A percentile compares a stretch with the other conserved stretches of the same genome.
Conservation (phyloP, 2,888 invertebrate genomes). For the Luperina testacea region DNA sequence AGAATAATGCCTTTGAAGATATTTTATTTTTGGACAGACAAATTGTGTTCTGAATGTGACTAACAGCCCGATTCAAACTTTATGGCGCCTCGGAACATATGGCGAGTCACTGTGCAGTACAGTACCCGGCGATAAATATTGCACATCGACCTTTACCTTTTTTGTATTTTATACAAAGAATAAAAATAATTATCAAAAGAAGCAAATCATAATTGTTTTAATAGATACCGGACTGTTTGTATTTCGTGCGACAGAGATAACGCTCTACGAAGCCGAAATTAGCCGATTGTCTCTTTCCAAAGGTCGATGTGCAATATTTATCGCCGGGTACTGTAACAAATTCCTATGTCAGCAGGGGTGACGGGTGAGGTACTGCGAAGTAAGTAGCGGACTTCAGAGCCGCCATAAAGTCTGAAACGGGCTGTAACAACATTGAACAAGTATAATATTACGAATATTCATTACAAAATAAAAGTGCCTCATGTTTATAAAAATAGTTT, state of each 20-base stretch:
- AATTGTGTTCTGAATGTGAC: neutral
- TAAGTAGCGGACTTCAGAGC: neutral
- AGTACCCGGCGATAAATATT: no score
- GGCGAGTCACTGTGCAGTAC: neutral
- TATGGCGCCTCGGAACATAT: neutral
- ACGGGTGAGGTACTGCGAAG: neutral
- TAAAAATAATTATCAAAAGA: no score
- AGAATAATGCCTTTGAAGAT: neutral
- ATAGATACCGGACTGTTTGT: no score
- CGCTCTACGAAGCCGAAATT: no score
- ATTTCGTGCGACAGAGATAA: no score
- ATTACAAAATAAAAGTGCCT: slow-evolving; percentile 67
- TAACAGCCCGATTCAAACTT: neutral
- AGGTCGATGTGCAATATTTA: no score
- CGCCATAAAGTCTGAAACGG: neutral
- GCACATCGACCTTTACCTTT: no score
- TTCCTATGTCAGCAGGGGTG: neutral
- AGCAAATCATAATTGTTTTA: no score
- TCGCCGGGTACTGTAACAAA: neutral
- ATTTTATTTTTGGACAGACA: slow-evolving; percentile 22
- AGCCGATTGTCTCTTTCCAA: no score
- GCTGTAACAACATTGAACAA: neutral
- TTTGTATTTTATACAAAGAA: no score
- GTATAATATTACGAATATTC: slow-evolving; percentile 12
- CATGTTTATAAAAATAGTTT: slow-evolving; percentile 48